Evolutionary conservation across 2,797 vertebrate genomes (phyloP).

Genomic region (Synanceia verrucosa): DNA sequence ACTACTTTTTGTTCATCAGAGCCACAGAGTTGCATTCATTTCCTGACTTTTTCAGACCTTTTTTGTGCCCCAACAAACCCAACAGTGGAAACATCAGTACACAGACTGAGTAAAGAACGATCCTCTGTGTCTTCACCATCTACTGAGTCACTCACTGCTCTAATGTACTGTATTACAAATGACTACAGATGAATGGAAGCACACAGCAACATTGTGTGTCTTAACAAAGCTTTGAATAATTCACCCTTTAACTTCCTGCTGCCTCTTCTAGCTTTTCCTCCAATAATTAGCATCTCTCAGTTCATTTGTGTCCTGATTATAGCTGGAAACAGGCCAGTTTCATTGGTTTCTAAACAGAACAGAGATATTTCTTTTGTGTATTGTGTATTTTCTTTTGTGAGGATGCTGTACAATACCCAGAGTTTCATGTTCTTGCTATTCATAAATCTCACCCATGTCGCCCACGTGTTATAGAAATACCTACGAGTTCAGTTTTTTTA

Average conservation of each 20-base stretch:
- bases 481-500: constrained; percentile 26
- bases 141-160: constrained; percentile 20
- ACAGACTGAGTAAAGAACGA: constrained; percentile 41
- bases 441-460: constrained; percentile 23
- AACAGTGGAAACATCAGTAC: constrained; percentile 52
- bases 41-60: constrained; percentile 41
- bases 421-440: constrained; percentile 7
- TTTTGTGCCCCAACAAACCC: constrained; percentile 46
- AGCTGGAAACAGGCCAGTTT: neutral
- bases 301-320: constrained; percentile 6
- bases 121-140: constrained; percentile 36
- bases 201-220: constrained; percentile 35
- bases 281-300: neutral
- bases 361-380: neutral
- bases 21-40: constrained; percentile 42
- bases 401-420: neutral
- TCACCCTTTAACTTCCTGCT: constrained; percentile 48
- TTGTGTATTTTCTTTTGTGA: constrained; percentile 11
- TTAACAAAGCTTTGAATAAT: constrained; percentile 39
- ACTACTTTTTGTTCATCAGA: constrained; percentile 39
- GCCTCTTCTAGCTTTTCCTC: constrained; percentile 27
- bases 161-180: constrained; percentile 40
- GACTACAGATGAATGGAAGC: constrained; percentile 22
- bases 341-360: constrained; percentile 6
- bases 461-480: constrained; percentile 43